Evolutionary conservation across 2,888 invertebrate species (phyloP), one percentile per base, ranked within the genome.

Genomic region (Hymenopus coronatus): DNA sequence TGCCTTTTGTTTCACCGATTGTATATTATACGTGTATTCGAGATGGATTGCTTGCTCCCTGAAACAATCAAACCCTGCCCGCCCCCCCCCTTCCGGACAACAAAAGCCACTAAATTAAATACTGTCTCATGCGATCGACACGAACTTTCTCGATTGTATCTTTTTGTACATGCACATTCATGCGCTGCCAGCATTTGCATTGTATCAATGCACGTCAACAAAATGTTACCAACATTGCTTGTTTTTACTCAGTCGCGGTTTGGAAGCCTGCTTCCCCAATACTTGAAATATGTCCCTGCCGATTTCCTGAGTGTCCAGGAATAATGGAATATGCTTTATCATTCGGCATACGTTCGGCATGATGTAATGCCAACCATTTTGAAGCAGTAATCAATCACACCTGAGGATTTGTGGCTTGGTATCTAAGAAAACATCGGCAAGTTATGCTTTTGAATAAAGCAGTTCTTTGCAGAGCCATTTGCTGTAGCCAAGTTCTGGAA

Each of bases 41-140:
- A 28, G 28, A 70, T 46, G 85, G 85, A 85, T 85, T 25, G 46
- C 54, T 85, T 40, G 9, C 9, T 85, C 46, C 46, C 28, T 33
- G 28, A 84, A 30, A 30, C 28, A 84, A 81, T 85, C 70, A 28
- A 70, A n/a, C 54, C 28, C 20, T 70, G 20, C 40, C 46, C 28
- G 8, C 33, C 54, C 54, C 54, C 54, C 54, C 54, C 25, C 54
- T 70, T 70, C 54, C 54, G 54, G 54, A 70, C 30, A 85, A 85
- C 85, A 54, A 85, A 85, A 85, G 85, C 85, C 85, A 28, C 86
- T 20, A 28, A 86, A 30, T 86, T 86, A 86, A 86, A 81, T 81
- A 81, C 40, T 86, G 30, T 86, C 86, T 81, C 30, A 70, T 70
- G 54, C 86, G 54, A 86, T 81, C 86, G 81, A 86, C 86, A 81